Conservation (phyloP, 2,888 invertebrate species). For the Autographa pulchrina region DNA sequence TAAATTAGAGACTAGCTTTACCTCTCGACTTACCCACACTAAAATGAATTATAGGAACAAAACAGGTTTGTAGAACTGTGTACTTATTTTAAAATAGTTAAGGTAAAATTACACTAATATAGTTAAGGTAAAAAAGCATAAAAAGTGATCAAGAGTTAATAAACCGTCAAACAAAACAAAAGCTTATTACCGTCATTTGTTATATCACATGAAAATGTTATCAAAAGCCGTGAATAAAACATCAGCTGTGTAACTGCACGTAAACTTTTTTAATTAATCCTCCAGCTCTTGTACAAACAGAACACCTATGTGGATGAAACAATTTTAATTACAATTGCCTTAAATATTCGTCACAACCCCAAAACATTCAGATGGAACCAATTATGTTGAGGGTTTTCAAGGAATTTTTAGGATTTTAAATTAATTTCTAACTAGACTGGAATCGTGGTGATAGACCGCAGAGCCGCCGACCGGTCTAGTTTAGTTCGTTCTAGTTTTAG, state of each 20-base stretch:
- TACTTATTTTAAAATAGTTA: no score
- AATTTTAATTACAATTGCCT: conserved; percentile 49
- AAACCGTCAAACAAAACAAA: conserved; percentile 25
- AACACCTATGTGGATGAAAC: conserved; percentile 47
- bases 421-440: conserved; percentile 14
- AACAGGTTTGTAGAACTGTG: no score
- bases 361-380: conserved; percentile 35
- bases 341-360: conserved; percentile 30
- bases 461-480: not conserved
- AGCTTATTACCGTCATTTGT: conserved; percentile 23
- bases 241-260: conserved; percentile 44
- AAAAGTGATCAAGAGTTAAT: conserved; percentile 23
- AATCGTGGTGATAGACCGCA: conserved; percentile 7
- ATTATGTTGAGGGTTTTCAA: conserved; percentile 10
- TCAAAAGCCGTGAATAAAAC: conserved; percentile 47
- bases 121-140: conserved; percentile 10
- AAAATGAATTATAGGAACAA: no score
- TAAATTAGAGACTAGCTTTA: not conserved
- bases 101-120: no score
- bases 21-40: no score
- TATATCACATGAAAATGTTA: conserved; percentile 48
- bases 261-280: conserved; percentile 55
- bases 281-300: conserved; percentile 38
- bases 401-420: conserved; percentile 9
- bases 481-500: not conserved